phyloP scores from a whole-genome alignment of 1,140 invertebrate genomes.

The Battus philenor region DNA sequence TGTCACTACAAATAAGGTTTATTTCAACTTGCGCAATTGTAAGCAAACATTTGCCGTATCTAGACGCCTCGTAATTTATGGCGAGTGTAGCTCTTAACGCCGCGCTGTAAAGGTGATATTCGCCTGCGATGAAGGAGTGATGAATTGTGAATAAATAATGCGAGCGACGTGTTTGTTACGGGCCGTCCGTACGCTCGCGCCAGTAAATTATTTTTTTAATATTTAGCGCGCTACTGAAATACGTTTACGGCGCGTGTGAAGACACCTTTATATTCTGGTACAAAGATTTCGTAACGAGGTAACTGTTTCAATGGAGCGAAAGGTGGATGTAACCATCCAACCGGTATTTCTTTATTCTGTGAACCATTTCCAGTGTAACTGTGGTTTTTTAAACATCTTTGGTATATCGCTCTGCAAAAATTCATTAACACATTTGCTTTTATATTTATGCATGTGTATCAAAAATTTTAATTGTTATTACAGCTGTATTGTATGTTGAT shows the following conservation, averaged over 20 bases:
- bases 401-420: too few species aligned
- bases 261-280: too few species aligned
- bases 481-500: too few species aligned
- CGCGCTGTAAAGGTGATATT: slow-evolving; percentile 36
- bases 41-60: slow-evolving; percentile 12
- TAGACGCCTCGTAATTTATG: slow-evolving; percentile 44
- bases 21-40: slow-evolving; percentile 15
- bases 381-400: too few species aligned
- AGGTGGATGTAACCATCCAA: too few species aligned
- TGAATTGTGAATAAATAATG: slow-evolving; percentile 44
- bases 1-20: slow-evolving; percentile 4
- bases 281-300: too few species aligned
- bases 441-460: too few species aligned
- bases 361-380: too few species aligned
- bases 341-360: too few species aligned
- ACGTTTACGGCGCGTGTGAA: slow-evolving; percentile 10
- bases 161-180: slow-evolving; percentile 43
- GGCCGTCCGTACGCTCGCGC: slow-evolving; percentile 28
- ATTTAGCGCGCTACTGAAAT: slow-evolving; percentile 15
- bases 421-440: too few species aligned
- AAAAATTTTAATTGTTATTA: too few species aligned
- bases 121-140: slow-evolving; percentile 32
- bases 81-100: slow-evolving; percentile 33
- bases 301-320: too few species aligned
- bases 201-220: slow-evolving; percentile 46